Conservation (phyloP, 2,113 vertebrate species). For the Paraplagusia blochii region DNA sequence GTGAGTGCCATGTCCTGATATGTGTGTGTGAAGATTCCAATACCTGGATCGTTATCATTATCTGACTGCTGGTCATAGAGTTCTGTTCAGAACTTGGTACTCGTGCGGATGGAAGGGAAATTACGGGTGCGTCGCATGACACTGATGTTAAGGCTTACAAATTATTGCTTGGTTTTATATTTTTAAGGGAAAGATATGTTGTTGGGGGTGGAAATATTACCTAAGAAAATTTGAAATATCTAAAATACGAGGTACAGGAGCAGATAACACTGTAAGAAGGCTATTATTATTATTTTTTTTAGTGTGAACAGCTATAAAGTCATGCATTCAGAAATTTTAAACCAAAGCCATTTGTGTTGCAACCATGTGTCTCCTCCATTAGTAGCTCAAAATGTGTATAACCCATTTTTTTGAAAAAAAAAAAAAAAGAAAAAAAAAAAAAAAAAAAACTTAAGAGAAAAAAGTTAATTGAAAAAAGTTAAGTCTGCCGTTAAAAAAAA, state of each 20-base stretch:
- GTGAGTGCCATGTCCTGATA: slow-evolving; percentile 11
- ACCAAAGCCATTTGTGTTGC: no score
- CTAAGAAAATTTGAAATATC: neutral
- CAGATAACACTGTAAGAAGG: neutral
- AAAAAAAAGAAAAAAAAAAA: no score
- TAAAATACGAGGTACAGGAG: neutral
- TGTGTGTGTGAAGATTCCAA: slow-evolving; percentile 23
- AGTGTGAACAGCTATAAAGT: no score
- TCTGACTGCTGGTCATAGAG: slow-evolving; percentile 35
- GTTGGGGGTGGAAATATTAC: slow-evolving; percentile 5
- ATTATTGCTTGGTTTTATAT: slow-evolving; percentile 6
- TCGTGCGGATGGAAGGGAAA: no score
- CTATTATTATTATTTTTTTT: neutral
- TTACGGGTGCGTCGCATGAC: no score
- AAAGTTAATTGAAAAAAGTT: no score
- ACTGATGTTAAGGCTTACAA: neutral
- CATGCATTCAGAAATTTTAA: no score
- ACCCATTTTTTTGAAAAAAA: no score
- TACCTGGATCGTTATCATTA: slow-evolving; percentile 43
- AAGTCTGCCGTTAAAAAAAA: no score
- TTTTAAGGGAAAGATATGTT: neutral
- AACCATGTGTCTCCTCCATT: no score
- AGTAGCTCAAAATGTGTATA: no score
- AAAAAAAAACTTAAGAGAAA: no score
- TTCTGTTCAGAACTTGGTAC: slow-evolving; percentile 4